Conservation (phyloP, 2,888 invertebrate species). For the Myathropa florea region DNA sequence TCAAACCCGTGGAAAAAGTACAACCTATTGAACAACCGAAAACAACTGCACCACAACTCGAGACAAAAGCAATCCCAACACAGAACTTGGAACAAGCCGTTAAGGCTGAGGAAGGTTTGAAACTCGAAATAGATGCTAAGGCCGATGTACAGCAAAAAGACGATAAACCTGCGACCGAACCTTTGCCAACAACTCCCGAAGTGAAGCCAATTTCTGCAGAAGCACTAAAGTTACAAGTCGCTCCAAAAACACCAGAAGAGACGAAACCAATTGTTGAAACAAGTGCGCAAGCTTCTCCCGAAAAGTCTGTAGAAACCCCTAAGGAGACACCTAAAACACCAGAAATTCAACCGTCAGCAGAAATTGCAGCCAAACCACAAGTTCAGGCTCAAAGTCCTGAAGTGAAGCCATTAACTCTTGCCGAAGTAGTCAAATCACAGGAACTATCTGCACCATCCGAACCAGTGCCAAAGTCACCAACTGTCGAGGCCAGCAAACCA, state of each 20-base stretch:
- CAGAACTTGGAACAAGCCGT: constrained; percentile 88
- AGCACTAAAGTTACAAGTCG: constrained; percentile 89
- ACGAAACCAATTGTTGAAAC: constrained; percentile 91
- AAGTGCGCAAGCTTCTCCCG: too few species aligned
- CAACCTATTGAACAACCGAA: constrained; percentile 82
- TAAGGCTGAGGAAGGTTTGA: constrained; percentile 92
- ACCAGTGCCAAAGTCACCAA: constrained; percentile 29
- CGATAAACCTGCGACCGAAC: not conserved
- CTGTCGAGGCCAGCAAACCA: not conserved
- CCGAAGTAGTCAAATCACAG: constrained; percentile 53
- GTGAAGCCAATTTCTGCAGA: constrained; percentile 14
- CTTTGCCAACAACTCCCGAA: not conserved
- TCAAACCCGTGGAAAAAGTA: constrained; percentile 79
- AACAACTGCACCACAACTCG: constrained; percentile 83
- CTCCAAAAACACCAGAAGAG: constrained; percentile 94
- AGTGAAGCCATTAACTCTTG: constrained; percentile 54
- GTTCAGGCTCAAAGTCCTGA: constrained; percentile 32
- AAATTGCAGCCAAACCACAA: constrained; percentile 12
- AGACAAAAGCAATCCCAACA: constrained; percentile 26
- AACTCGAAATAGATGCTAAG: not conserved
- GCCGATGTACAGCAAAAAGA: not conserved
- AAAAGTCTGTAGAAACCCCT: not conserved
- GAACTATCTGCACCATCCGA: constrained; percentile 37
- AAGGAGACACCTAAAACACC: constrained; percentile 87
- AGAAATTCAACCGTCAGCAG: constrained; percentile 45